Conservation (phyloP, 2,797 vertebrate genomes). For the Pipistrellus nathusii region DNA sequence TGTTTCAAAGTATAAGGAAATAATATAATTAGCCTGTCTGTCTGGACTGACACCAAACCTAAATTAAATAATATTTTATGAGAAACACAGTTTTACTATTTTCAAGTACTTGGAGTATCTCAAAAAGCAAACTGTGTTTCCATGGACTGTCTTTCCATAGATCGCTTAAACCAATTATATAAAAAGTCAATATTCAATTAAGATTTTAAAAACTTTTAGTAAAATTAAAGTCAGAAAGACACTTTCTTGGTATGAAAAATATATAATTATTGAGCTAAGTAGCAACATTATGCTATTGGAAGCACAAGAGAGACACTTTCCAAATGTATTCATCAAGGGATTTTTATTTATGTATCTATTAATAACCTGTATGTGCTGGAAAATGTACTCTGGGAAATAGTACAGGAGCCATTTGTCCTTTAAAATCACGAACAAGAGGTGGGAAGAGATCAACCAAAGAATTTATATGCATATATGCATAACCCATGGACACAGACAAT, state of each 20-base stretch:
- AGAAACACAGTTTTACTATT: conserved; percentile 32
- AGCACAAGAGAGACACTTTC: not conserved
- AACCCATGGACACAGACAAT: no score
- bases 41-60: conserved; percentile 17
- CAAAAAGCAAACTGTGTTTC: conserved; percentile 14
- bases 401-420: not conserved
- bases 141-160: not conserved
- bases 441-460: no score
- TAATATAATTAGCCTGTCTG: not conserved
- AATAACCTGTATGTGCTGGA: not conserved
- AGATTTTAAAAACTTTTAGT: not conserved
- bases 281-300: not conserved
- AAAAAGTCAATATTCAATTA: not conserved
- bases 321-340: not conserved
- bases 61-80: conserved; percentile 47
- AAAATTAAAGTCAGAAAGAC: conserved; percentile 45
- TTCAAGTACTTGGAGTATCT: conserved; percentile 11
- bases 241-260: conserved; percentile 27
- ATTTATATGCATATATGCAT: no score
- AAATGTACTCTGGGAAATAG: not conserved
- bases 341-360: conserved; percentile 12
- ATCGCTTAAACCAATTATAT: conserved; percentile 16
- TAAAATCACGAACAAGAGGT: not conserved
- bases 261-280: not conserved
- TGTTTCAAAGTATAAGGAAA: conserved; percentile 27